Conservation (phyloP, 2,113 vertebrate genomes). For the Chloropsis hardwickii region DNA sequence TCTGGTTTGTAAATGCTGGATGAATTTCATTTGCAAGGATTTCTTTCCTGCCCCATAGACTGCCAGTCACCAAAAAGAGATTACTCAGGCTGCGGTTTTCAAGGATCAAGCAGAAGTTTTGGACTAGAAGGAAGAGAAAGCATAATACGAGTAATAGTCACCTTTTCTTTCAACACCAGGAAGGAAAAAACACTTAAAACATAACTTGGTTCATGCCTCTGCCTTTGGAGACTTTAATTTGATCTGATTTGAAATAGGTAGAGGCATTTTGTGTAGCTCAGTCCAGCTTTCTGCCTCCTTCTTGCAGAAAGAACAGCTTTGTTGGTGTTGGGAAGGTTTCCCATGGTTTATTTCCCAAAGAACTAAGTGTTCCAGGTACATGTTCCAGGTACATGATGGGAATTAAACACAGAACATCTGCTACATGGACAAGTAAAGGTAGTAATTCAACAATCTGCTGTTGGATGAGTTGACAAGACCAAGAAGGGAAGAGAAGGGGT, state of each 20-base stretch:
- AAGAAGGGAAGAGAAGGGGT: neutral
- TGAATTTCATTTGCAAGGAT: constrained; percentile 13
- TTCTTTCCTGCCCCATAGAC: neutral
- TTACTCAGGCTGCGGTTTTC: neutral
- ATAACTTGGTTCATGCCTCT: neutral
- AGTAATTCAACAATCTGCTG: neutral
- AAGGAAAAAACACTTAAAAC: neutral
- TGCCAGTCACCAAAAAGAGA: neutral
- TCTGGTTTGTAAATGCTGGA: constrained; percentile 40
- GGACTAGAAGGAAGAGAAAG: neutral
- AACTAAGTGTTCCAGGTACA: neutral
- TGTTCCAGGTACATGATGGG: neutral
- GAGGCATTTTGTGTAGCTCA: neutral
- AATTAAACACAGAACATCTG: neutral
- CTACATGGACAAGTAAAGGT: neutral
- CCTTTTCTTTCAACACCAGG: neutral
- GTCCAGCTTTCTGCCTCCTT: neutral
- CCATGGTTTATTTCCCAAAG: neutral
- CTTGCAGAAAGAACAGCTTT: neutral
- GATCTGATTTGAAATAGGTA: constrained; percentile 1
- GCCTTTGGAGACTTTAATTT: neutral
- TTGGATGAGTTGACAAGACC: neutral
- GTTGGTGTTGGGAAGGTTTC: neutral
- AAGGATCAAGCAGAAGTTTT: neutral
- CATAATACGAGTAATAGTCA: neutral